Conservation (phyloP, 2,113 vertebrate genomes). For the Malurus elegans region DNA sequence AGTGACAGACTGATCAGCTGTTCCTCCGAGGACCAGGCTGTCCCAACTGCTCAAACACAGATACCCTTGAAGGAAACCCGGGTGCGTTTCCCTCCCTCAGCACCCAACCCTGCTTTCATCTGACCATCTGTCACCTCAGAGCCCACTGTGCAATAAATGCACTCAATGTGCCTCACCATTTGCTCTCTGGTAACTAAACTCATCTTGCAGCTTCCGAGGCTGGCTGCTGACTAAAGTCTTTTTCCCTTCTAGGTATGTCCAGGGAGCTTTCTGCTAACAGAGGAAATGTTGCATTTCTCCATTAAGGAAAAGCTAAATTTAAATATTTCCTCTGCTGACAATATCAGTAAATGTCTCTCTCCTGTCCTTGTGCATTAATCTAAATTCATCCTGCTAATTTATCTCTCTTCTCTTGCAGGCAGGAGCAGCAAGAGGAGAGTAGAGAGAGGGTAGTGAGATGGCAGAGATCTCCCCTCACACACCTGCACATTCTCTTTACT, state of each 20-base stretch:
- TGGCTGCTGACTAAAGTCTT: conserved; percentile 33
- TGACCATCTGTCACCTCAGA: conserved; percentile 24
- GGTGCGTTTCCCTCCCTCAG: background rate
- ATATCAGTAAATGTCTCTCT: background rate
- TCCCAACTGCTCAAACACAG: background rate
- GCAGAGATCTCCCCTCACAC: background rate
- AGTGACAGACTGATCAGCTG: background rate
- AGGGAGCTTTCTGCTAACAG: conserved; percentile 17
- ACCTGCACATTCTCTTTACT: background rate
- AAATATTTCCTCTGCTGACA: conserved; percentile 40
- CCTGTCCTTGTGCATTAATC: conserved; percentile 24
- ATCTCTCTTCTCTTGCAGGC: background rate
- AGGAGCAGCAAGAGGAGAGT: background rate
- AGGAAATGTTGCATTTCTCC: conserved; percentile 8
- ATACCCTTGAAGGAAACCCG: background rate
- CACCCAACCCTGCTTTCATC: background rate
- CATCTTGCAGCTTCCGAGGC: background rate
- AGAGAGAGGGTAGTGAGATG: background rate
- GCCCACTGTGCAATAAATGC: background rate
- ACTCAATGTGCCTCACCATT: background rate
- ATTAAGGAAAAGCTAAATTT: conserved; percentile 29
- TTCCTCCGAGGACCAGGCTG: background rate
- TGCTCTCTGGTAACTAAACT: conserved; percentile 16
- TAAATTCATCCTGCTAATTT: conserved; percentile 3
- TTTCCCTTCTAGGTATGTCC: background rate